phyloP scores from a whole-genome alignment of 2,888 invertebrate species.

The Schizotus pectinicornis region DNA sequence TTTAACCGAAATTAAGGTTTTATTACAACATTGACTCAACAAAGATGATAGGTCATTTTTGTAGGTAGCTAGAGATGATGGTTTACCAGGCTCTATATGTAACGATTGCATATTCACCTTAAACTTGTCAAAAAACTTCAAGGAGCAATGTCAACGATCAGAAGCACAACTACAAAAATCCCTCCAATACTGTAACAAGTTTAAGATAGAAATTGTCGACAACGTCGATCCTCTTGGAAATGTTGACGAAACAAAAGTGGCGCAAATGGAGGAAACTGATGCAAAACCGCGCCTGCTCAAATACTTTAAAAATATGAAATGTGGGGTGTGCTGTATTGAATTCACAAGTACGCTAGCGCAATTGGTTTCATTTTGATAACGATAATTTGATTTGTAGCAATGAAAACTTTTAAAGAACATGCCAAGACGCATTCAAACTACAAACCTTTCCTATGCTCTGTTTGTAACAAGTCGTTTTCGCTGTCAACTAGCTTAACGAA shows the following conservation, averaged over 20 bases:
- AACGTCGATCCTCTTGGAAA: conserved; percentile 8
- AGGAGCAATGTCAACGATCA: conserved; percentile 47
- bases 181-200: conserved; percentile 19
- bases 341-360: conserved; percentile 46
- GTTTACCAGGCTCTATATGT: conserved; percentile 51
- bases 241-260: conserved; percentile 35
- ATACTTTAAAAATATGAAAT: conserved; percentile 45
- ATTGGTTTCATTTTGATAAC: conserved; percentile 1
- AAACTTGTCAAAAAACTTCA: conserved; percentile 48
- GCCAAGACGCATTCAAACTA: conserved; percentile 46
- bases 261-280: conserved; percentile 45
- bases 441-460: conserved; percentile 47
- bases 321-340: conserved; percentile 50
- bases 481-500: conserved; percentile 45
- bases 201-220: conserved; percentile 17
- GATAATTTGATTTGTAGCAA: conserved; percentile 40
- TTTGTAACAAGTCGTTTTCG: conserved; percentile 49
- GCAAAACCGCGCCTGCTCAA: conserved; percentile 47
- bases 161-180: conserved; percentile 44
- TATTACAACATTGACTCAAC: not conserved
- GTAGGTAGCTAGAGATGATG: conserved; percentile 47
- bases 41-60: conserved; percentile 21
- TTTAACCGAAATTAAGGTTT: conserved; percentile 17
- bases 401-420: conserved; percentile 42
- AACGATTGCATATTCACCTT: conserved; percentile 46